These are phyloP conservation scores for Desmophyllum pertusum DNA, from an alignment of 92 coral and sea anemone species.

Conservation along the genomic window DNA sequence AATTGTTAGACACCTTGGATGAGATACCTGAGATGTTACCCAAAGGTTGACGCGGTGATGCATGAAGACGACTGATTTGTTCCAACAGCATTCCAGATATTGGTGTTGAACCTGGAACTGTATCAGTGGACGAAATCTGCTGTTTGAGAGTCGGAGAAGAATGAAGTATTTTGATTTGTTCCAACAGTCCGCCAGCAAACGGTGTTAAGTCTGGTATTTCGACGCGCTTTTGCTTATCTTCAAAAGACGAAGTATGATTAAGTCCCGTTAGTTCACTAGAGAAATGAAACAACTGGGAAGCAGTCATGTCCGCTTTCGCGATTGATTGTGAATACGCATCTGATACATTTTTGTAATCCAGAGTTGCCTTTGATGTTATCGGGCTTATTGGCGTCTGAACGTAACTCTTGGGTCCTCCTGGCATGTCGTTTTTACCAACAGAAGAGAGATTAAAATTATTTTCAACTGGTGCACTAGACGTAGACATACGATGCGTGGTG, in stretches of 20 bases:
- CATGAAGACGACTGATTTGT: slow-evolving; percentile 8
- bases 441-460: neutral
- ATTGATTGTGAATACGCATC: neutral
- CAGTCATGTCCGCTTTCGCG: neutral
- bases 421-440: neutral
- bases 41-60: neutral
- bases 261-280: neutral
- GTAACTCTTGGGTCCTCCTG: neutral
- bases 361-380: neutral
- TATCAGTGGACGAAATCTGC: neutral
- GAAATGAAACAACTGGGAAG: too few species aligned
- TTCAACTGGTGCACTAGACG: neutral
- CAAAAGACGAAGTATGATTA: neutral
- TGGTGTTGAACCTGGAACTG: neutral
- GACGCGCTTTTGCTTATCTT: slow-evolving; percentile 24
- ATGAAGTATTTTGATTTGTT: slow-evolving; percentile 13
- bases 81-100: slow-evolving; percentile 24
- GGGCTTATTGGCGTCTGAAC: neutral
- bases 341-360: neutral
- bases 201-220: too few species aligned
- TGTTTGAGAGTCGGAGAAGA: neutral
- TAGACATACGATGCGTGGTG: neutral
- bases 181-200: slow-evolving; percentile 23
- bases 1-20: neutral
- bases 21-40: neutral